Percentiles rank a stretch among this genome's conserved stretches.
phyloP scores from a whole-genome alignment of 2,888 invertebrate genomes.

The Herminia tarsipennalis region DNA sequence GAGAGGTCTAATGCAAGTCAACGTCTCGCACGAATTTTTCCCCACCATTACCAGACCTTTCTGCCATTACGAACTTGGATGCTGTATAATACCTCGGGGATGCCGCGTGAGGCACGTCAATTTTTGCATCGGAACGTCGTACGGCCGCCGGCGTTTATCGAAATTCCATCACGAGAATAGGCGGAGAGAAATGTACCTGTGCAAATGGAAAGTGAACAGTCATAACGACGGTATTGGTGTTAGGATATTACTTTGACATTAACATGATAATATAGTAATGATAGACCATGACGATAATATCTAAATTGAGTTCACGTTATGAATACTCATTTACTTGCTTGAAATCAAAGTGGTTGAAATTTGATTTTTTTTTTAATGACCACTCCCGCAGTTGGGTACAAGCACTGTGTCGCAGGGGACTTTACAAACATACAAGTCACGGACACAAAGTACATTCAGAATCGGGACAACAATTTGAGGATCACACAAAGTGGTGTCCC shows the following conservation, averaged over 20 bases:
- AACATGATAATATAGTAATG: background rate
- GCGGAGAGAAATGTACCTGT: constrained; percentile 30
- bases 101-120: constrained; percentile 43
- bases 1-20: background rate
- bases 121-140: constrained; percentile 55
- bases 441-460: no score
- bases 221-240: background rate
- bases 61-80: constrained; percentile 2
- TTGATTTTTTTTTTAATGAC: no score
- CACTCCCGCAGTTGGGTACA: no score
- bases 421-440: no score
- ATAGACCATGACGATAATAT: no score
- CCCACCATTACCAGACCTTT: constrained; percentile 8
- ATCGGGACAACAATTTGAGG: no score
- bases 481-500: no score
- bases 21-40: constrained; percentile 10
- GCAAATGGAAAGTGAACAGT: constrained; percentile 26
- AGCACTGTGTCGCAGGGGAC: no score
- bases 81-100: constrained; percentile 26
- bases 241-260: constrained; percentile 2
- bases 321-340: no score
- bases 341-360: no score
- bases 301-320: no score
- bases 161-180: constrained; percentile 47
- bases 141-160: constrained; percentile 43